Conservation (phyloP, 1,140 invertebrate genomes). For the Drosophila nikananu region DNA sequence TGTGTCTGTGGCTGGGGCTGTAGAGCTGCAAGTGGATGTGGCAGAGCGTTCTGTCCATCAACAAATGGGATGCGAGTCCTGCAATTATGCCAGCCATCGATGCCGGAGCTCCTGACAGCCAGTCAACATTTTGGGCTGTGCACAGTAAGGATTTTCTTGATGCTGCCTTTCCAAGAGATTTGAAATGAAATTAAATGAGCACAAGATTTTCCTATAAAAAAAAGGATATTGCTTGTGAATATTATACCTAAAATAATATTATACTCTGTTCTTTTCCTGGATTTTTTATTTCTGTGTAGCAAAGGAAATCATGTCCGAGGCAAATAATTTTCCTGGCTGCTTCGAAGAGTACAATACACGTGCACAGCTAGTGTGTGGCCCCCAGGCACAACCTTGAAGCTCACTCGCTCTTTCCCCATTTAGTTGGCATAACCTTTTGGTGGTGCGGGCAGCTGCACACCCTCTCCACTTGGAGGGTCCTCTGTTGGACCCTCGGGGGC, state of each 20-base stretch:
- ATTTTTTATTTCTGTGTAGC: neutral
- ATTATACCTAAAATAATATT: neutral
- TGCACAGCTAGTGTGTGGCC: slow-evolving; percentile 27
- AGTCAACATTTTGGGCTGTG: slow-evolving; percentile 2
- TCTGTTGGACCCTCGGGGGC: slow-evolving; percentile 13
- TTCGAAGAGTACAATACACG: slow-evolving; percentile 1
- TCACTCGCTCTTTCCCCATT: slow-evolving; percentile 1
- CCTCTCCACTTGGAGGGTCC: slow-evolving; percentile 7
- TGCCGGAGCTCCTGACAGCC: slow-evolving; percentile 9
- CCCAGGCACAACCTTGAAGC: slow-evolving; percentile 39
- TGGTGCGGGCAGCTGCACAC: neutral
- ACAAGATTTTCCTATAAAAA: neutral
- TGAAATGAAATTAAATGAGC: neutral
- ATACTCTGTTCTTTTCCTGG: neutral
- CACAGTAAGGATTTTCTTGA: neutral
- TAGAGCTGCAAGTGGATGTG: slow-evolving; percentile 4
- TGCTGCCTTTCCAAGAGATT: neutral
- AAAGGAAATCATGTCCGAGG: slow-evolving; percentile 24
- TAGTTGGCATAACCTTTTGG: slow-evolving; percentile 39
- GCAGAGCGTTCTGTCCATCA: slow-evolving; percentile 2
- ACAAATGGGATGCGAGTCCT: slow-evolving; percentile 26
- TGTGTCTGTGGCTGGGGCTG: no score
- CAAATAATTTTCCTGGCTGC: slow-evolving; percentile 25
- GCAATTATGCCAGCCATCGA: slow-evolving; percentile 41
- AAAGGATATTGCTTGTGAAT: neutral